A percentile compares a stretch with the other conserved stretches of the same genome.
Evolutionary conservation across 1,140 invertebrate species (phyloP).

Genomic region (Drosophila kepulauana): DNA sequence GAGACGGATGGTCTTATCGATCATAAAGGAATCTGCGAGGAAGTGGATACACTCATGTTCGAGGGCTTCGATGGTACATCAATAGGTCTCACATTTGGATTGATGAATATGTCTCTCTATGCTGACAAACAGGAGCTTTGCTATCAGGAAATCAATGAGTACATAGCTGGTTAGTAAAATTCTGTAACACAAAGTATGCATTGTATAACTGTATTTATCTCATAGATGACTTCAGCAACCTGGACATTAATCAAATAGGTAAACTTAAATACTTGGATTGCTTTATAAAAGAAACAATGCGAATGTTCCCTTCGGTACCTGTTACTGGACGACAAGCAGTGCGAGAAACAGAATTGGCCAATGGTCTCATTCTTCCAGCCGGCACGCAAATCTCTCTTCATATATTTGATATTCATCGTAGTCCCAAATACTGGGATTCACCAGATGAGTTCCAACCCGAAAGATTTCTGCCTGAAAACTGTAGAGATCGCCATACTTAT

Average conservation of each 20-base stretch:
- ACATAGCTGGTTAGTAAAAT: conserved; percentile 50
- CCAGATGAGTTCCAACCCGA: conserved; percentile 92
- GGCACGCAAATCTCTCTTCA: conserved; percentile 85
- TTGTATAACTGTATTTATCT: too few species aligned
- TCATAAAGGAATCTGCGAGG: conserved; percentile 90
- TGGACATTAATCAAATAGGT: conserved; percentile 86
- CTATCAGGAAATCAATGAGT: conserved; percentile 84
- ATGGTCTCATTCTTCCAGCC: conserved; percentile 85
- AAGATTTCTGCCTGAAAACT: conserved; percentile 89
- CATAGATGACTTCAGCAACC: conserved; percentile 45
- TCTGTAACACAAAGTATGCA: not conserved
- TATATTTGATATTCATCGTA: conserved; percentile 87
- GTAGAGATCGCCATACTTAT: conserved; percentile 83
- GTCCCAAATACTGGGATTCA: conserved; percentile 88
- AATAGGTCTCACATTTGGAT: conserved; percentile 86
- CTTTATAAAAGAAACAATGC: conserved; percentile 88
- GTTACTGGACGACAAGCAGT: conserved; percentile 87
- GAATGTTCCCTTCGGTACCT: conserved; percentile 90
- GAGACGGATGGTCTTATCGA: conserved; percentile 86
- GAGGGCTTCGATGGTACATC: conserved; percentile 91
- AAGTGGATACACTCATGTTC: conserved; percentile 94
- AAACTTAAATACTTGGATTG: conserved; percentile 89
- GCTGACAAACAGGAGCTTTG: conserved; percentile 88
- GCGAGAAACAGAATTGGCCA: conserved; percentile 85
- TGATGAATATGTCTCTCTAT: conserved; percentile 87